Evolutionary conservation across 2,888 invertebrate genomes (phyloP).

Genomic region (Cosmopolites sordidus): DNA sequence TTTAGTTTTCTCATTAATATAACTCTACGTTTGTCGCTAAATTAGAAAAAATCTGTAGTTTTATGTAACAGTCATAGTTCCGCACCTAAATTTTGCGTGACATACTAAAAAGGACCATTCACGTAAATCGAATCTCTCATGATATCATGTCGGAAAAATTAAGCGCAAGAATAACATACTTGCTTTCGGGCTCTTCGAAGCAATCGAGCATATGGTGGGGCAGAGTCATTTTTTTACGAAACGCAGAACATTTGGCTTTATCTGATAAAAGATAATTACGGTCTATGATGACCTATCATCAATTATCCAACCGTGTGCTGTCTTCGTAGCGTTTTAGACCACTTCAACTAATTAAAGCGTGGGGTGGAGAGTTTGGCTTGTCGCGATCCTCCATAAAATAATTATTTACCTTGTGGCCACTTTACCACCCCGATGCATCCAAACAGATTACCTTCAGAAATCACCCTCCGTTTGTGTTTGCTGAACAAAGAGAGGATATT

Average conservation of each 20-base stretch:
- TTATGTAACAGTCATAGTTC: no score
- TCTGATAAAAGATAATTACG: conserved; percentile 42
- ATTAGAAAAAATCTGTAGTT: no score
- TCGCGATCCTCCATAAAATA: background rate
- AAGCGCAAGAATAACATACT: no score
- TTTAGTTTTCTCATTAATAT: no score
- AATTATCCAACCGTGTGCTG: conserved; percentile 29
- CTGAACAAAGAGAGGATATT: no score
- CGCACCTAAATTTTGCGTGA: no score
- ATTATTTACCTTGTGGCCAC: background rate
- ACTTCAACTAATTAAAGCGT: conserved; percentile 19
- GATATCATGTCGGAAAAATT: no score
- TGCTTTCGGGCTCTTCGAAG: background rate
- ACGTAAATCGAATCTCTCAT: no score
- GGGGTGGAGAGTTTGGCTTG: conserved; percentile 1
- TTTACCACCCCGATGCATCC: background rate
- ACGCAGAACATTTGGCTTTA: conserved; percentile 40
- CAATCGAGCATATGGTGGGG: conserved; percentile 12
- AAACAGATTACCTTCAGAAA: no score
- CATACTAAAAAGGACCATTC: no score
- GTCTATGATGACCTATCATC: conserved; percentile 38
- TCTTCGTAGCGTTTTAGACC: background rate
- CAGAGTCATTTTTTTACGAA: conserved; percentile 22
- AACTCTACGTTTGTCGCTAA: no score
- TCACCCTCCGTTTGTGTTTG: no score